Base-by-base conservation (phyloP, 1,140 invertebrate genomes). In the Chironomus striatipennis region DNA sequence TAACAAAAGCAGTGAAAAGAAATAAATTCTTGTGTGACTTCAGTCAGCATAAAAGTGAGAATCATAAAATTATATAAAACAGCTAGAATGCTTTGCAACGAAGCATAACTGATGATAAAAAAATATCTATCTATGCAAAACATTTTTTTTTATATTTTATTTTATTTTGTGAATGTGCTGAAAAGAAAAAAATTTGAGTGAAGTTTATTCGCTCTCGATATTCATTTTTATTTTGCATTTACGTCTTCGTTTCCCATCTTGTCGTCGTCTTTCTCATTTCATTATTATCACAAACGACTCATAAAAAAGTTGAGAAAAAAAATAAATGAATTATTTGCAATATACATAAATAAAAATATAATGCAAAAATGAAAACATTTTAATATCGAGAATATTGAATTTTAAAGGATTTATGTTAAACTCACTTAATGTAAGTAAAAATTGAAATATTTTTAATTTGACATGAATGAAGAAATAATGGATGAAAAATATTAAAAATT, bases 71-170 rank as follows among this genome's bases (percentile, higher is more conserved):
- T n/a, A 57, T 57, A 57, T n/a, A 57, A 57, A 57, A 10, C 47
- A 57, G n/a, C 12, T 5, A 57, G 47, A 15, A 57, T 57, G 12
- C 15, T 15, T 57, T 57, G 47, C 47, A 57, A 15, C 8, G 15
- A 47, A 47, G 43, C 43, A 47, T 47, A 47, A 57, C 47, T 12
- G 47, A 57, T n/a, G 47, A 57, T 57, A 57, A 57, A 57, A 57
- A 34, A 34, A 34, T 5, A 57, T 57, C n/a, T 57, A 57, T 57
- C 47, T 57, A 57, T 57, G 47, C 47, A 57, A 57, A 57, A 47
- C 12, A 57, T 34, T 34, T 34, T 34, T 34, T 34, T 34, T 34
- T n/a, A n/a, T n/a, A n/a, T n/a, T n/a, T n/a, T n/a, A n/a, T n/a
- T n/a, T n/a, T n/a, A n/a, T 8, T n/a, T 57, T 57, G 47, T n/a